These are phyloP conservation scores for Orientallactaga sibirica DNA, from an alignment of 2,797 vertebrate genomes.

Conservation along the genomic window DNA sequence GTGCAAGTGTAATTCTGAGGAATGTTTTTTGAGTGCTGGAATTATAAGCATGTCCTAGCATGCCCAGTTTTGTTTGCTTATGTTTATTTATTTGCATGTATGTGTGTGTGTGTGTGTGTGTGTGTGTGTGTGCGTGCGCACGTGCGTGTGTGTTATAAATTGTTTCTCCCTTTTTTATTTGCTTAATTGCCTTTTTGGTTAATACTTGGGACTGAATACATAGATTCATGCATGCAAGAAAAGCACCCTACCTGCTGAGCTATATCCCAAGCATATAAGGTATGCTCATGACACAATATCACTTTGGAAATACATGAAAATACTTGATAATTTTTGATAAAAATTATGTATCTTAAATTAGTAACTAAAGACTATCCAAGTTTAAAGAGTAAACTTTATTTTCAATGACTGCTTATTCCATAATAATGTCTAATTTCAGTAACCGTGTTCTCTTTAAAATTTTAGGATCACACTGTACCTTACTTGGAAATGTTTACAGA, in stretches of 20 bases:
- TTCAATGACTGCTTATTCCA: background rate
- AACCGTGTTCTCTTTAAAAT: constrained; percentile 3
- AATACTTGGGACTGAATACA: too few species aligned
- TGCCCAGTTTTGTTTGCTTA: too few species aligned
- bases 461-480: background rate
- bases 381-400: background rate
- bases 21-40: background rate
- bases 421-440: background rate
- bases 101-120: too few species aligned
- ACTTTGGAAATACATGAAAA: background rate
- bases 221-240: too few species aligned
- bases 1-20: background rate
- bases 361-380: background rate
- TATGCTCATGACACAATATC: background rate
- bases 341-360: background rate
- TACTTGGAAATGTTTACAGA: background rate
- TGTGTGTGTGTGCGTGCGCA: too few species aligned
- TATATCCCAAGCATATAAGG: too few species aligned
- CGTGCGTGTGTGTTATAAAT: too few species aligned
- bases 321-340: background rate
- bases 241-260: too few species aligned
- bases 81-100: too few species aligned
- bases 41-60: too few species aligned
- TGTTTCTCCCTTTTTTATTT: too few species aligned
- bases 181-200: too few species aligned